Conservation (phyloP, 2,888 invertebrate genomes). For the Azorinus chamasolen region DNA sequence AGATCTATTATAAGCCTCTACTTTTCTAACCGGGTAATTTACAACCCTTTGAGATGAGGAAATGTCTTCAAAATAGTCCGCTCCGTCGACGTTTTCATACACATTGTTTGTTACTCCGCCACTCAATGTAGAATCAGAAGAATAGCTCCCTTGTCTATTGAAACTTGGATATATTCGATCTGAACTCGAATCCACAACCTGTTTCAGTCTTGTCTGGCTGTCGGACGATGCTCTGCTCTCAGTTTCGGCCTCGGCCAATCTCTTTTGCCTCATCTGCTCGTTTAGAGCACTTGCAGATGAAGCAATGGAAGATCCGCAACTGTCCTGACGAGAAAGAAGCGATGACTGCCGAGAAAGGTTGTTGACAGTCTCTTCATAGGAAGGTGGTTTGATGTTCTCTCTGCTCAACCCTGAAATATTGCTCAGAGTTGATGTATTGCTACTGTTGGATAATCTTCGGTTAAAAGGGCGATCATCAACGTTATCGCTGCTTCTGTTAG, state of each 20-base stretch:
- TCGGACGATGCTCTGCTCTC: conserved; percentile 15
- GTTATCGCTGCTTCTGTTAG: background rate
- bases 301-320: conserved; percentile 56
- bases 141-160: conserved; percentile 34
- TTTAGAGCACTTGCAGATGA: conserved; percentile 59
- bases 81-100: background rate
- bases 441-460: conserved; percentile 35
- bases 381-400: conserved; percentile 50
- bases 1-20: conserved; percentile 35
- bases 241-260: conserved; percentile 7
- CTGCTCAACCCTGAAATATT: conserved; percentile 43
- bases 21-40: conserved; percentile 34
- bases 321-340: conserved; percentile 48
- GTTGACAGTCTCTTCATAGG: conserved; percentile 53
- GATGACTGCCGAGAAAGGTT: conserved; percentile 48
- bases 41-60: conserved; percentile 18
- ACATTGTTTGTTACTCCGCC: conserved; percentile 13
- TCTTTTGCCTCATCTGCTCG: conserved; percentile 50
- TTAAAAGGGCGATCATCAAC: background rate
- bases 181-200: conserved; percentile 1
- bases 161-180: background rate
- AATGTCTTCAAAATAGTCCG: background rate
- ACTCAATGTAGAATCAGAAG: conserved; percentile 51
- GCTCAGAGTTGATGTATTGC: conserved; percentile 31
- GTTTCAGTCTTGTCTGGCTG: conserved; percentile 18